Base-by-base conservation (phyloP, 1,140 invertebrate genomes). In the Alviniconcha marisindica region DNA sequence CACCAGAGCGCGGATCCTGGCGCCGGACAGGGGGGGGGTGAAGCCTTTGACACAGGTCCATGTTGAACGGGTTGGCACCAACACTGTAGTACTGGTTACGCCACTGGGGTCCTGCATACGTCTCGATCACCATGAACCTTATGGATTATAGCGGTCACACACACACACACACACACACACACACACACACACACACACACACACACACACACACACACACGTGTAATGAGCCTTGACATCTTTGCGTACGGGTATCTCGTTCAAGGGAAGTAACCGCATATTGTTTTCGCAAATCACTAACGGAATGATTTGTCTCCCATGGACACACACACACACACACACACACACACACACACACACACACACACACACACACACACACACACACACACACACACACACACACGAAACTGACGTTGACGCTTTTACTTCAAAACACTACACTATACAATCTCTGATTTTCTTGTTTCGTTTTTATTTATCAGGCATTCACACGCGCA, bases 61-160 rank as follows among this genome's bases (percentile, higher is more conserved):
- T 96, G 90, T 96, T 95, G 85, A 96, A 95, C 0, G 96, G 95
- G 77, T 96, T 94, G 1, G 95, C 94, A 2, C 95, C 95, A 4
- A 94, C 91, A 3, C 94, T 94, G 87, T 96, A 97, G 86, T 96
- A 97, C 85, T 94, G 94, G 89, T 95, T 95, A 14, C 94, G 94
- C 12, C 95, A 93, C 15, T 94, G 89, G 28, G 71, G 40, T 31
- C n/a, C 91, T 1, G 95, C 94, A 88, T 96, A 96, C 2, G 95
- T 95, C 93, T 97, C 96, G 0, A 95, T 95, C 94, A 97, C 94
- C 93, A 97, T 95, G 5, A 97, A 94, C 92, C 96, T 94, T 94
- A 42, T n/a, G n/a, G n/a, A n/a, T n/a, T n/a, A n/a, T n/a, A n/a
- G n/a, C n/a, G n/a, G n/a, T 12, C 28, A 66, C n/a, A 66, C 28